Base-by-base conservation (phyloP, 2,797 vertebrate genomes). In the Podargus strigoides region DNA sequence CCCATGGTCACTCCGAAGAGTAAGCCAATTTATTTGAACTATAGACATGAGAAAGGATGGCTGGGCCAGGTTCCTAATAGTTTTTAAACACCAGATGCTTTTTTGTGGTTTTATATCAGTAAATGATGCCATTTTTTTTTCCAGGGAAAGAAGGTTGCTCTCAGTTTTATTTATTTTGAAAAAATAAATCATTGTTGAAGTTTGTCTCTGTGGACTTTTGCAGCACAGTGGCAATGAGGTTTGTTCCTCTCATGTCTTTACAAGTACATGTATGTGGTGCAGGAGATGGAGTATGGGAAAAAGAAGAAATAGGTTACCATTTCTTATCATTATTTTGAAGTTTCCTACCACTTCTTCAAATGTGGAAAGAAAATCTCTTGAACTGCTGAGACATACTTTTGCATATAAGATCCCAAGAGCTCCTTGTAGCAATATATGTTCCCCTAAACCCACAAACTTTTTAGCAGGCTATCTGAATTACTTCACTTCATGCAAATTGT, bases 401-500 rank as follows among this genome's bases (percentile, higher is more conserved):
- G 68, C 66, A 36, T 13, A 49, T 28, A 60, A 72, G 23, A 42
- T 63, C 28, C 78, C 47, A 75, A 41, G 89, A 94, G 30, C 8
- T 62, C 52, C 28, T 44, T 70, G 17, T 24, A 81, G 36, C 28
- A 52, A 72, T 28, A 47, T 20, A 26, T 8, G 7, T 8, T 66
- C 47, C 30, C 73, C 24, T 41, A 73, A 89, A 55, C 18, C 7
- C 28, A 59, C 44, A 26, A 87, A 89, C 11, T 8, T 78, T 87
- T 66, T 32, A 75, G 39, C 62, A 86, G 32, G 47, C 63, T 75
- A 50, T 83, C 23, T 64, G 89, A 86, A 64, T 69, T 78, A 69
- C 73, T 94, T 86, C 36, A 58, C 55, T 78, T 91, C 77, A 76
- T 76, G 87, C 30, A 94, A 94, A 87, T 84, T 23, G 39, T 63